Percentiles rank a stretch among this genome's conserved stretches.
These are phyloP conservation scores for Ranitomeya variabilis DNA, from an alignment of 2,113 vertebrate species.

Conservation along the genomic window DNA sequence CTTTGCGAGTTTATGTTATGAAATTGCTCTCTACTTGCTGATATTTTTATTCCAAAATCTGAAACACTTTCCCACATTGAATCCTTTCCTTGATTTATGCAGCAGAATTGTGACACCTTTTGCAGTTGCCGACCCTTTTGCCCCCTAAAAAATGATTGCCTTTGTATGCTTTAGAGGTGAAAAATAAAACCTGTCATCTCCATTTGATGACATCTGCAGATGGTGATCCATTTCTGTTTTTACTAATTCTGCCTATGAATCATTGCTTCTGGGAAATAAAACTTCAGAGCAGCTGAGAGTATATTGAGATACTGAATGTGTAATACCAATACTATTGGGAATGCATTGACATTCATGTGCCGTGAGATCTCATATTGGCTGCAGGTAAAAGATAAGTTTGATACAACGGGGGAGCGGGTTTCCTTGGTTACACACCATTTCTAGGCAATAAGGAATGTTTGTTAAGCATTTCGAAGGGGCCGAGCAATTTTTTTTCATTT, in stretches of 20 bases:
- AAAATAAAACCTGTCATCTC: slow-evolving; percentile 49
- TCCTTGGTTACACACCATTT: slow-evolving; percentile 24
- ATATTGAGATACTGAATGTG: slow-evolving; percentile 41
- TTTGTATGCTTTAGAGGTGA: slow-evolving; percentile 41
- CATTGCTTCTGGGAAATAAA: slow-evolving; percentile 54
- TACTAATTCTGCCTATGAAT: slow-evolving; percentile 51
- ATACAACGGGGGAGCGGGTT: slow-evolving; percentile 26
- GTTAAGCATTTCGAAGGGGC: slow-evolving; percentile 23
- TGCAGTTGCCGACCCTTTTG: slow-evolving; percentile 43
- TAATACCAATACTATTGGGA: slow-evolving; percentile 29
- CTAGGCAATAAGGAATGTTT: neutral
- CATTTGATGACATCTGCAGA: slow-evolving; percentile 45
- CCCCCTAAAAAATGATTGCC: slow-evolving; percentile 42
- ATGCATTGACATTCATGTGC: slow-evolving; percentile 47
- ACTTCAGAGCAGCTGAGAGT: slow-evolving; percentile 24
- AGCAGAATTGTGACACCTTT: slow-evolving; percentile 35
- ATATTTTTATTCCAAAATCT: slow-evolving; percentile 38
- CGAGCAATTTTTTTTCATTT: neutral
- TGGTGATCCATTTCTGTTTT: slow-evolving; percentile 52
- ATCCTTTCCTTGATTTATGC: neutral
- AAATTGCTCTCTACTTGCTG: slow-evolving; percentile 1
- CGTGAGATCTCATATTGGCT: slow-evolving; percentile 34
- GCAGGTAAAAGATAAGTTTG: slow-evolving; percentile 43
- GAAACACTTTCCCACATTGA: slow-evolving; percentile 36
- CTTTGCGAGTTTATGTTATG: neutral